phyloP scores from a whole-genome alignment of 2,888 invertebrate genomes.

The Pelosia muscerda region DNA sequence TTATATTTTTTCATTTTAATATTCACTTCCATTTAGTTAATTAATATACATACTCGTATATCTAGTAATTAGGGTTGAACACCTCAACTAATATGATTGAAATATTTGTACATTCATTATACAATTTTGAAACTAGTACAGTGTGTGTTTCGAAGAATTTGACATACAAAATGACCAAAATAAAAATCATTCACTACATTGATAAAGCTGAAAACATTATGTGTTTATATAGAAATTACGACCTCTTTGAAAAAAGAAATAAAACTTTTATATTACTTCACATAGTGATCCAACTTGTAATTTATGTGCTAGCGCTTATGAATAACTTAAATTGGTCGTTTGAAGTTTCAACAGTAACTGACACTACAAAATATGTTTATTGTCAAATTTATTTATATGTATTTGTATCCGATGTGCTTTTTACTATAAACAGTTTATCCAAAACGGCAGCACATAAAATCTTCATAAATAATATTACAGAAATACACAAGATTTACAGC shows the following conservation, averaged over 20 bases:
- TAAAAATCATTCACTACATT: slow-evolving; percentile 1
- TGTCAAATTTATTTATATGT: not conserved
- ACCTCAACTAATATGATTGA: not conserved
- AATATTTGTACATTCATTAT: not conserved
- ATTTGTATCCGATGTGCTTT: not conserved
- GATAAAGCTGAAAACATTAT: not conserved
- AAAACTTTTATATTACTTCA: not conserved
- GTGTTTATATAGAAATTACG: slow-evolving; percentile 9
- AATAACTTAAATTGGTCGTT: not conserved
- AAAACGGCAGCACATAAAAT: not conserved
- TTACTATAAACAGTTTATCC: not conserved
- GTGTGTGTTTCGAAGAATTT: not conserved
- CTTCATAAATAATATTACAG: not conserved
- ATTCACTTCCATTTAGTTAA: no score
- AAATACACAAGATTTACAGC: not conserved
- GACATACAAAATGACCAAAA: not conserved
- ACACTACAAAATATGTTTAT: not conserved
- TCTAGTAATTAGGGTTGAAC: not conserved
- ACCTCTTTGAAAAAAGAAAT: not conserved
- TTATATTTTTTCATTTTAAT: no score
- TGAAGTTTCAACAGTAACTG: not conserved
- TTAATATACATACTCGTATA: no score
- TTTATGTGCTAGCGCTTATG: not conserved
- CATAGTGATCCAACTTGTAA: not conserved
- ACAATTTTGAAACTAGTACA: not conserved